These are phyloP conservation scores for Cinara cedri DNA, from an alignment of 2,888 invertebrate species.

Conservation along the genomic window DNA sequence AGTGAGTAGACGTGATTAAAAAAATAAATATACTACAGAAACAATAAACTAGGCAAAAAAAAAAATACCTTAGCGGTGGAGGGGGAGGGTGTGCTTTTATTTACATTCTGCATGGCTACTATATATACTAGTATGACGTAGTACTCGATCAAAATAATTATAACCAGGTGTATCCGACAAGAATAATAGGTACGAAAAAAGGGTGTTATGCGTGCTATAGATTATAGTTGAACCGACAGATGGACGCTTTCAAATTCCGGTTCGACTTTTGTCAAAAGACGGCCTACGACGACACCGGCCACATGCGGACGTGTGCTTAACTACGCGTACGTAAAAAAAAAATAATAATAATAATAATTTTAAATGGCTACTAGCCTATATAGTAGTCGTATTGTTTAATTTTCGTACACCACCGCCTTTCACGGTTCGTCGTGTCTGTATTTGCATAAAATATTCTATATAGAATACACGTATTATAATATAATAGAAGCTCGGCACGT, in stretches of 20 bases:
- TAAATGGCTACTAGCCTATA: conserved; percentile 45
- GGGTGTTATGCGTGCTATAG: conserved; percentile 23
- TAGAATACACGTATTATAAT: no score
- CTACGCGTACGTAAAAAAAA: no score
- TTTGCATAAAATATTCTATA: conserved; percentile 32
- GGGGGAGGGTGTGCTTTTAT: no score
- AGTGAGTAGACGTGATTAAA: no score
- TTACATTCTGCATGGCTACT: no score
- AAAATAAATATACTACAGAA: no score
- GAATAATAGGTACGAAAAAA: conserved; percentile 36
- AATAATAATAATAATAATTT: no score
- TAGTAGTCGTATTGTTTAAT: conserved; percentile 36
- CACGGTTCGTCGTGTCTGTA: conserved; percentile 18
- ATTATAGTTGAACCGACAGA: conserved; percentile 30
- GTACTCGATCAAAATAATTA: conserved; percentile 48
- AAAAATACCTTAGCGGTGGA: no score
- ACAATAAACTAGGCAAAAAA: no score
- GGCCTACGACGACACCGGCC: conserved; percentile 31
- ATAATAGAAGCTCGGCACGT: conserved; percentile 42
- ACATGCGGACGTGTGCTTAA: conserved; percentile 28
- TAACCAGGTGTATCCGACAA: conserved; percentile 54
- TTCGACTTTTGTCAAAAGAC: conserved; percentile 53
- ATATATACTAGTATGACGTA: neutral
- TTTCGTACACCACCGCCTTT: conserved; percentile 36
- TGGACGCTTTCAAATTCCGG: conserved; percentile 53